Conservation (phyloP, 2,113 vertebrate species). For the Vulpes vulpes region DNA sequence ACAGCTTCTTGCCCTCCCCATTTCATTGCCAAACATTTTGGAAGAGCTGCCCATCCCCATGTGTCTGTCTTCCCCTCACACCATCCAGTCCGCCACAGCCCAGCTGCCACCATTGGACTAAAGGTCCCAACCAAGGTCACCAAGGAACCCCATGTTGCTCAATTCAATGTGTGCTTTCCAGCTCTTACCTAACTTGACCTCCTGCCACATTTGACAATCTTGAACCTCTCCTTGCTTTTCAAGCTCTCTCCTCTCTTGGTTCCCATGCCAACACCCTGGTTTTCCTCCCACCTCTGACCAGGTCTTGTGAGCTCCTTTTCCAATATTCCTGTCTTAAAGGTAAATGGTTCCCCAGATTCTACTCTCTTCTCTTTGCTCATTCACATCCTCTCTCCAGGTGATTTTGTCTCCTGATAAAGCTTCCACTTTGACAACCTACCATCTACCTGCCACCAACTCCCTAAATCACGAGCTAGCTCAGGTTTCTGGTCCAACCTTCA, state of each 20-base stretch:
- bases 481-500: not conserved
- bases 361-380: not conserved
- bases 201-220: not conserved
- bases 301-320: not conserved
- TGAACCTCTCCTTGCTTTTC: not conserved
- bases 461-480: not conserved
- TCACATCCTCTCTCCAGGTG: not conserved
- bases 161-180: not conserved
- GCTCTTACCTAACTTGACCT: not conserved
- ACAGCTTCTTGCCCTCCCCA: not conserved
- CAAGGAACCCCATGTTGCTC: not conserved
- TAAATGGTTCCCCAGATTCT: not conserved
- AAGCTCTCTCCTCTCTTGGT: not conserved
- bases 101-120: fast-evolving
- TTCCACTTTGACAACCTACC: not conserved
- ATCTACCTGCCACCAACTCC: not conserved
- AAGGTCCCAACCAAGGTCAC: not conserved
- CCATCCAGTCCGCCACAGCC: not conserved
- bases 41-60: not conserved
- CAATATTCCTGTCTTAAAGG: not conserved
- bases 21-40: not conserved
- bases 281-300: not conserved
- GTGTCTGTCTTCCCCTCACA: not conserved
- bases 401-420: not conserved
- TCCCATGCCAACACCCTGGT: not conserved